phyloP scores from a whole-genome alignment of 92 coral and sea anemone genomes.

The Micromussa lordhowensis region DNA sequence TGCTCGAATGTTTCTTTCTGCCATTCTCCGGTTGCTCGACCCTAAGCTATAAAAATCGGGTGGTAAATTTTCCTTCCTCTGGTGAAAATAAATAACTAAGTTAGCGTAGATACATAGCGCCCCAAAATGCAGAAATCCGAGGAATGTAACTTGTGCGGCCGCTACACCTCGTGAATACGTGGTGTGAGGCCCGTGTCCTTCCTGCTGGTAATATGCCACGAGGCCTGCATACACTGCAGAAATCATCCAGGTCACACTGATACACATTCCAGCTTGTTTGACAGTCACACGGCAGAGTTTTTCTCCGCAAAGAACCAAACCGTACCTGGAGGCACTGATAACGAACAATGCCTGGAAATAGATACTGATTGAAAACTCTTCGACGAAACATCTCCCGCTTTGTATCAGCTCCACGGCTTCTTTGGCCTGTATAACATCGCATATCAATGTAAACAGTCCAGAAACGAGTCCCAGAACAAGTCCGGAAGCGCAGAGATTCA shows the following conservation, averaged over 20 bases:
- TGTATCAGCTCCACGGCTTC: neutral
- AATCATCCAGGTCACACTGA: constrained; percentile 55
- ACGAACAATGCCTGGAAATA: constrained; percentile 67
- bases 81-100: constrained; percentile 53
- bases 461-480: constrained; percentile 56
- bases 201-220: constrained; percentile 47
- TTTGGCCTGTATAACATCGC: constrained; percentile 23
- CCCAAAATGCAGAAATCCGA: constrained; percentile 66
- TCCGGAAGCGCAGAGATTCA: constrained; percentile 68
- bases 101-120: constrained; percentile 55
- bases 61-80: constrained; percentile 51
- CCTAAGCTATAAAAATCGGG: constrained; percentile 64
- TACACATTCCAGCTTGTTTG: constrained; percentile 41
- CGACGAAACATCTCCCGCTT: constrained; percentile 33
- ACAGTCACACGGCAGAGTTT: constrained; percentile 35
- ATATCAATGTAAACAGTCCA: constrained; percentile 19
- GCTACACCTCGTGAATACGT: constrained; percentile 70
- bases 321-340: constrained; percentile 71
- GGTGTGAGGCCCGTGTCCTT: constrained; percentile 9
- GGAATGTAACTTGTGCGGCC: constrained; percentile 65
- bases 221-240: constrained; percentile 55
- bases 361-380: constrained; percentile 62
- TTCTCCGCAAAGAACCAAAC: constrained; percentile 53
- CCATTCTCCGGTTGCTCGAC: constrained; percentile 69
- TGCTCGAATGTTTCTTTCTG: constrained; percentile 70